phyloP scores from a whole-genome alignment of 2,113 vertebrate genomes.

The Epinephelus moara region DNA sequence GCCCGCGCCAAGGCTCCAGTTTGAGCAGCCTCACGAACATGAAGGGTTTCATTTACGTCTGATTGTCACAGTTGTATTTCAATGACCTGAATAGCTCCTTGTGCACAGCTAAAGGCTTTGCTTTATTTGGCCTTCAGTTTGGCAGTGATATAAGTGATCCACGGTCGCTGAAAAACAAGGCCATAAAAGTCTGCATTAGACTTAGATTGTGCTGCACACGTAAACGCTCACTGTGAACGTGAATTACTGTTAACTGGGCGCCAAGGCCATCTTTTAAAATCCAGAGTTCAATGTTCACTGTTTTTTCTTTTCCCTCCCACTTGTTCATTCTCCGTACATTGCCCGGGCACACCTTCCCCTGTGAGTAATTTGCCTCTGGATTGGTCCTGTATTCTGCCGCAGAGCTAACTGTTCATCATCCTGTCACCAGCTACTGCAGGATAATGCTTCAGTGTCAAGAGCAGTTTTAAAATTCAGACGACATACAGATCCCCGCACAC shows the following conservation, averaged over 20 bases:
- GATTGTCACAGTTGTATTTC: conserved; percentile 74
- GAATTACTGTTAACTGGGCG: conserved; percentile 56
- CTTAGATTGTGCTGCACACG: conserved; percentile 51
- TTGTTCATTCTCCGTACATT: conserved; percentile 73
- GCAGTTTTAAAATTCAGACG: conserved; percentile 73
- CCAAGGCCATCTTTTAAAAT: conserved; percentile 64
- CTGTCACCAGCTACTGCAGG: conserved; percentile 75
- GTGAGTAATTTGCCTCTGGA: conserved; percentile 76
- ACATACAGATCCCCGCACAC: conserved; percentile 51
- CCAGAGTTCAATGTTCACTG: conserved; percentile 60
- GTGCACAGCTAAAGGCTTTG: conserved; percentile 57
- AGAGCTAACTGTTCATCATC: conserved; percentile 76
- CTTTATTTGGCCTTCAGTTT: conserved; percentile 71
- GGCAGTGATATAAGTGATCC: conserved; percentile 61
- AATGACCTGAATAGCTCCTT: conserved; percentile 76
- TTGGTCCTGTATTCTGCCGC: conserved; percentile 69
- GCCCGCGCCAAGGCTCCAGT: conserved; percentile 40
- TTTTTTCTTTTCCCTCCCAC: conserved; percentile 46
- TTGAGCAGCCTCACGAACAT: conserved; percentile 41
- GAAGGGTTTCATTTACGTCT: conserved; percentile 57
- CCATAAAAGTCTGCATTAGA: conserved; percentile 66
- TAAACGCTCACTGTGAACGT: conserved; percentile 52
- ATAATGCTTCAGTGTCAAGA: conserved; percentile 78
- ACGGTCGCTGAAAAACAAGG: conserved; percentile 65
- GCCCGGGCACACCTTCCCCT: conserved; percentile 69